Base-by-base conservation (phyloP, 2,888 invertebrate species). In the Cepaea hortensis region DNA sequence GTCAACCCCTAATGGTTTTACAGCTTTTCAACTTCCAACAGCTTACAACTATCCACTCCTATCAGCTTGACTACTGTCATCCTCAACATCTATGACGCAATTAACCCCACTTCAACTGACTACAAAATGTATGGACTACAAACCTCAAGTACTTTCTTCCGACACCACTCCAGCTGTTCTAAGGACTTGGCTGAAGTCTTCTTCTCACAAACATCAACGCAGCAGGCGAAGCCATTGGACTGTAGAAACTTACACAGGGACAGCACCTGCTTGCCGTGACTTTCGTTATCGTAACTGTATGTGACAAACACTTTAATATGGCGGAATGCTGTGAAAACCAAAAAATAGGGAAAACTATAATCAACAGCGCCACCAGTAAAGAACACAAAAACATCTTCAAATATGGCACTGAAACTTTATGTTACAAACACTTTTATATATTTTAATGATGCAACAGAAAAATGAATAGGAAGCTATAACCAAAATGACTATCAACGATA, bases 261-360 rank as follows among this genome's bases (percentile, higher is more conserved):
- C 79, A 92, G 87, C 15, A 93, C 92, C 77, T 90, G 89, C 85
- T 90, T 90, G 46, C 90, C 89, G 85, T 93, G 92, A 13, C 88
- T 89, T 81, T 91, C 91, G 87, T 88, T 90, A 81, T 93, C 93
- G 20, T 90, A 89, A 35, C 92, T 88, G 76, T 92, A 93, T 0
- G 93, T 92, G 73, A 93, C 92, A 90, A 93, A 92, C 62, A 92
- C 92, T 79, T 91, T 91, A 61, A 92, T 91, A 86, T 92, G 90
- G 35, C 91, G 86, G 83, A 91, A 91, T 50, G 90, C 92, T 92
- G 90, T n/a, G 62, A 79, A 75, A 73, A 46, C 11, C 84, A 70
- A 46, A 82, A 83, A 35, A 35, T 35, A 35, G 35, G 11, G 55
- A 0, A 55, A 55, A 55, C 55, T 55, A 55, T 9, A 55, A 55